A percentile compares a stretch with the other conserved stretches of the same genome.
These are phyloP conservation scores for Argyresthia albistria DNA, from an alignment of 2,888 invertebrate genomes.

Conservation along the genomic window DNA sequence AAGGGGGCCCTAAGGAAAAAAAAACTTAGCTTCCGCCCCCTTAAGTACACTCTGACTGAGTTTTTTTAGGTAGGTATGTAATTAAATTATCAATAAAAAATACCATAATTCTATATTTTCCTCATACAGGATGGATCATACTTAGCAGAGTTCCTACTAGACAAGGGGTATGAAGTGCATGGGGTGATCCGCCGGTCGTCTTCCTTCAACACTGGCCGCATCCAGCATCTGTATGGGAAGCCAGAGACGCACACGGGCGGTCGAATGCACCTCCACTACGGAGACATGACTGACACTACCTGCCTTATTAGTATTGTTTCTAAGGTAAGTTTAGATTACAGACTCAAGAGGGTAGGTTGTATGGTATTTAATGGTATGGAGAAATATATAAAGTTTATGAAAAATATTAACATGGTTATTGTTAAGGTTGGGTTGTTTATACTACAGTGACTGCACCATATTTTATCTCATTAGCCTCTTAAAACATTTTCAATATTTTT, in stretches of 20 bases:
- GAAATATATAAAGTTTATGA: no score
- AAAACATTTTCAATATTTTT: no score
- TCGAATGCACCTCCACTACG: slow-evolving; percentile 95
- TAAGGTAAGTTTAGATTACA: slow-evolving; percentile 29
- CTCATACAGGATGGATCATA: slow-evolving; percentile 94
- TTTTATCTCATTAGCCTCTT: no score
- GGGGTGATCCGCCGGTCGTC: slow-evolving; percentile 96
- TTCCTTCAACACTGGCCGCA: slow-evolving; percentile 96
- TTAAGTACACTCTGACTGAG: no score
- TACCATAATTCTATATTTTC: slow-evolving; percentile 1
- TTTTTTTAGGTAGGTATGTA: no score
- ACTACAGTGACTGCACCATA: no score
- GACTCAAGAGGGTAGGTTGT: no score
- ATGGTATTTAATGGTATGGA: no score
- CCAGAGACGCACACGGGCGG: slow-evolving; percentile 91
- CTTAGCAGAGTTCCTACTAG: slow-evolving; percentile 92
- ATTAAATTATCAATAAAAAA: not conserved
- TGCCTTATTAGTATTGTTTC: slow-evolving; percentile 74
- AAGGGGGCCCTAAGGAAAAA: no score
- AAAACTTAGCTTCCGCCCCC: no score
- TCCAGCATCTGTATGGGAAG: slow-evolving; percentile 95
- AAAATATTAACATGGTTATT: no score
- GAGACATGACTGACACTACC: slow-evolving; percentile 98
- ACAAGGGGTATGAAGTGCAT: slow-evolving; percentile 95
- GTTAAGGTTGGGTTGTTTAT: no score